Evolutionary conservation across 2,888 invertebrate species (phyloP), one percentile per base, ranked within the genome.

Genomic region (Cephus pulcher): DNA sequence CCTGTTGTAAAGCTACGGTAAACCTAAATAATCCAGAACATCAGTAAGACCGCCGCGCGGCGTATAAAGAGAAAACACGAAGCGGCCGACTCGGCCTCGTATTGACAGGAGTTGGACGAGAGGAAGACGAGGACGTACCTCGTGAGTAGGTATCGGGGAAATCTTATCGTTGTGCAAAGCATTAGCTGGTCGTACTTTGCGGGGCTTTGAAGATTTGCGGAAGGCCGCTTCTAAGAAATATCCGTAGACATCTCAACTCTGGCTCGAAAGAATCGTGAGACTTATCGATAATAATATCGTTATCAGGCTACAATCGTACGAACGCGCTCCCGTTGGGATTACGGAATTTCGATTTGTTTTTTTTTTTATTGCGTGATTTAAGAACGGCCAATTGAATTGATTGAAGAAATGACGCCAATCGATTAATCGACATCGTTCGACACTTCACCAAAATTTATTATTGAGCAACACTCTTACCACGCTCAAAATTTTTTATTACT

Each of bases 161-260:
- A 86, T 86, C 86, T 86, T 86, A 86, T 86, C 86, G 80, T 76
- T 86, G 86, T 86, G 86, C 85, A 86, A 86, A 86, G 85, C 82
- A 70, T 78, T 75, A 76, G 78, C 78, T 75, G 76, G 12, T 32
- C 71, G 71, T 33, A 15, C 71, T 71, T 12, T 71, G 78, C 81
- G 82, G 82, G 81, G 74, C 86, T 86, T 86, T 86, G 86, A 86
- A 85, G 84, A 81, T 82, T 85, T 82, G 85, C 86, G 82, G 81
- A 83, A 83, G 86, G 81, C 76, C 82, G 75, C 75, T 74, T 86
- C 86, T 86, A 80, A 79, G 81, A 86, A 86, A 86, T 77, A 56
- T 56, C 56, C 56, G 23, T 56, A 56, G 23, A 9, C 56, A 56
- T 56, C 23, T 56, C 56, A 0, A 56, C 56, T 56, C 56, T 56